These are phyloP conservation scores for Magallana ariakensis DNA, from an alignment of 1,140 invertebrate genomes.

Conservation along the genomic window DNA sequence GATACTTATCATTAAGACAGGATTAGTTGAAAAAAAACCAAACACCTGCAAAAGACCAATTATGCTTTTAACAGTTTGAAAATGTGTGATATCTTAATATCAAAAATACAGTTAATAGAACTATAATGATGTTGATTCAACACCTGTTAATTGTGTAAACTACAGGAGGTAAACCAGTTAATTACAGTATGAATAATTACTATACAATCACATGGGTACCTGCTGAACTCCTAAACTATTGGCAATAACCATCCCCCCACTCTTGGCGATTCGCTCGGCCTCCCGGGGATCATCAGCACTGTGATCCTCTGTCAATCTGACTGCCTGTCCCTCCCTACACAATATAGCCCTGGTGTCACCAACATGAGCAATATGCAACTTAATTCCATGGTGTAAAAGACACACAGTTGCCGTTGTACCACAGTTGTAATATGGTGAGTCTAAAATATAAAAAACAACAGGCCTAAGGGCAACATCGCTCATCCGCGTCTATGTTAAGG, in stretches of 20 bases:
- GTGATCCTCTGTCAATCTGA: conserved; percentile 81
- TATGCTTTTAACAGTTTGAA: too few species aligned
- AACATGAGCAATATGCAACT: conserved; percentile 81
- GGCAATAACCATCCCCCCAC: conserved; percentile 72
- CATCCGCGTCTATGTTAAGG: too few species aligned
- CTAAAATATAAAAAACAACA: conserved; percentile 55
- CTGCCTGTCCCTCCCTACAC: conserved; percentile 80
- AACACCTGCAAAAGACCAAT: too few species aligned
- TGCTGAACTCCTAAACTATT: conserved; percentile 80
- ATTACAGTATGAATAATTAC: too few species aligned
- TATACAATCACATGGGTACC: conserved; percentile 48
- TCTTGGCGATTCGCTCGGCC: conserved; percentile 64
- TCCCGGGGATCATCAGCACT: conserved; percentile 77
- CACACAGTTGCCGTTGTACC: conserved; percentile 83
- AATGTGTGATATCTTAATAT: too few species aligned
- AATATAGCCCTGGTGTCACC: conserved; percentile 83
- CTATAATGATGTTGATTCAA: too few species aligned
- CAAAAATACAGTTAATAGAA: too few species aligned
- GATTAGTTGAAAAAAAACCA: too few species aligned
- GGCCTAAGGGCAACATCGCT: too few species aligned
- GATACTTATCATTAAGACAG: too few species aligned
- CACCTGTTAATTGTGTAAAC: too few species aligned
- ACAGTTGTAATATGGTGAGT: conserved; percentile 59
- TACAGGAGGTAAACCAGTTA: too few species aligned
- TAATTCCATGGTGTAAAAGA: conserved; percentile 79